Conservation (phyloP, 2,797 vertebrate genomes). For the Acrossocheilus wenchowensis region DNA sequence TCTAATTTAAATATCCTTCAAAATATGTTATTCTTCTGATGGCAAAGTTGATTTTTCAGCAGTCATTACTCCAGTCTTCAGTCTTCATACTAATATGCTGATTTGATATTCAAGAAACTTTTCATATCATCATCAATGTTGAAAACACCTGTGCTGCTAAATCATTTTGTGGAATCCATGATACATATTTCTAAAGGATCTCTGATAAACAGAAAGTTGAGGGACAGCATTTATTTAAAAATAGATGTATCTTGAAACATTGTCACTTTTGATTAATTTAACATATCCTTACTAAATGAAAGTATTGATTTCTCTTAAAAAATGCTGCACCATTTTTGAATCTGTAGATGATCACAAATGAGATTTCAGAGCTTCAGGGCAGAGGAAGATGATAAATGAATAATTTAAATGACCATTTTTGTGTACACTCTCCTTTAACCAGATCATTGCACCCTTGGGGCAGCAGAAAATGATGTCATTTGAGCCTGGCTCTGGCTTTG, state of each 20-base stretch:
- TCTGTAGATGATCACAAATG: background rate
- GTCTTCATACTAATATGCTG: background rate
- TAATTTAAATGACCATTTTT: background rate
- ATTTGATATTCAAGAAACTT: background rate
- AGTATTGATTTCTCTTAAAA: background rate
- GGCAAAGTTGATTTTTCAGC: background rate
- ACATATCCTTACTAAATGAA: background rate
- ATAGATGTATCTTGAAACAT: background rate
- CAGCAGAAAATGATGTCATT: background rate
- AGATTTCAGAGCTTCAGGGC: background rate
- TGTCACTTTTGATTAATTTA: background rate
- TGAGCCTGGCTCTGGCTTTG: conserved; percentile 3
- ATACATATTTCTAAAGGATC: background rate
- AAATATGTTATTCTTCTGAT: background rate
- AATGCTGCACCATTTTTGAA: background rate
- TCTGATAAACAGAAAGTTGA: background rate
- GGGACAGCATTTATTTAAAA: background rate
- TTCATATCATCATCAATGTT: background rate
- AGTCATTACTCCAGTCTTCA: background rate
- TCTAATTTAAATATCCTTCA: background rate
- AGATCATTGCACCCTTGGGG: conserved; percentile 1
- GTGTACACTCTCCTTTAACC: conserved; percentile 3
- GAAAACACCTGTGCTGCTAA: background rate
- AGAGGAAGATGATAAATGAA: background rate
- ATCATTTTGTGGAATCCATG: background rate